phyloP scores from a whole-genome alignment of 2,797 vertebrate species.

The Ctenopoma multispine region DNA sequence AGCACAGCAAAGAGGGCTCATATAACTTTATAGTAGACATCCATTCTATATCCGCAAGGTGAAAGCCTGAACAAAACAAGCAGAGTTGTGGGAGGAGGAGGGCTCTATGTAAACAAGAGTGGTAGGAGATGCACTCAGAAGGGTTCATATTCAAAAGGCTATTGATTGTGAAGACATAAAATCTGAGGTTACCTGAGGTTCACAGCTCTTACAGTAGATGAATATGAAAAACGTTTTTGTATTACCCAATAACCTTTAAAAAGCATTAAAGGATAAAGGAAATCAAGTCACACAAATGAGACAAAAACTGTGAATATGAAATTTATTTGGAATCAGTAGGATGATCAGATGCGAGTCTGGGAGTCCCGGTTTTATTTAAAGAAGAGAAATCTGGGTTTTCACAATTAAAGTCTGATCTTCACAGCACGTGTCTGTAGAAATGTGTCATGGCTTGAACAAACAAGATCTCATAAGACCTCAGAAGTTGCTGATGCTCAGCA shows the following conservation, averaged over 20 bases:
- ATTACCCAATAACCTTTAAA: neutral
- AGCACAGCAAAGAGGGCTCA: slow-evolving; percentile 44
- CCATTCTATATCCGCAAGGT: slow-evolving; percentile 62
- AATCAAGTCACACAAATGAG: too few relatives aligned
- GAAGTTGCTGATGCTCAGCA: too few relatives aligned
- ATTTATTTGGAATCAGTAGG: too few relatives aligned
- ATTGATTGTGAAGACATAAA: slow-evolving; percentile 42
- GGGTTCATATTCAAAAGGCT: slow-evolving; percentile 28
- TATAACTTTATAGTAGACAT: slow-evolving; percentile 60
- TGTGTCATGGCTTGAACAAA: too few relatives aligned
- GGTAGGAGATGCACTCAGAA: slow-evolving; percentile 30
- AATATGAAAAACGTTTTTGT: neutral
- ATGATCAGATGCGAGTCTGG: too few relatives aligned
- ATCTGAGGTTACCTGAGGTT: slow-evolving; percentile 9
- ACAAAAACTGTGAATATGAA: too few relatives aligned
- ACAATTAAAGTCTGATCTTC: too few relatives aligned
- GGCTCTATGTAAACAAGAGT: slow-evolving; percentile 26
- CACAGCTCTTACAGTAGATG: slow-evolving; percentile 6
- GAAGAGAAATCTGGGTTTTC: too few relatives aligned
- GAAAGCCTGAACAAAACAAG: slow-evolving; percentile 52
- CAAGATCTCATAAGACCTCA: too few relatives aligned
- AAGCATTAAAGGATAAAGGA: neutral
- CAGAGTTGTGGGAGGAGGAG: slow-evolving; percentile 29
- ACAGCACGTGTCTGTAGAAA: too few relatives aligned
- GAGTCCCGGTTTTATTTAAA: too few relatives aligned